These are phyloP conservation scores for Nowickia ferox DNA, from an alignment of 2,888 invertebrate genomes.

Conservation along the genomic window DNA sequence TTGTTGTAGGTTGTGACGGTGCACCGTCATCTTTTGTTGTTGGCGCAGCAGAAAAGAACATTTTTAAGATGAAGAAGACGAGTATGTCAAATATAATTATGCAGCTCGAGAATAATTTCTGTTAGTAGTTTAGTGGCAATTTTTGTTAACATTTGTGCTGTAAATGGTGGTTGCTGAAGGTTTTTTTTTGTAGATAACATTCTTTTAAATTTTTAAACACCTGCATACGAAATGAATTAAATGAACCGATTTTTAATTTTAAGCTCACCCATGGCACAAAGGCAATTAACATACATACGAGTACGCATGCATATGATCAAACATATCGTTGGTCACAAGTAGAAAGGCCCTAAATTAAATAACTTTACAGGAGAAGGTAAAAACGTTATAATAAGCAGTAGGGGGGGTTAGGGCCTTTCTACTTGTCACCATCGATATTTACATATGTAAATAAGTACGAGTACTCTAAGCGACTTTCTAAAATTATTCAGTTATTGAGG, in stretches of 20 bases:
- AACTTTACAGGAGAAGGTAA: too few species aligned
- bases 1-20: conserved; percentile 29
- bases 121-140: conserved; percentile 23
- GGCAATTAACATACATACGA: too few species aligned
- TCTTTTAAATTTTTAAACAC: neutral
- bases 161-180: neutral
- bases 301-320: too few species aligned
- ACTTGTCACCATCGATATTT: too few species aligned
- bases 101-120: conserved; percentile 21
- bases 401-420: too few species aligned
- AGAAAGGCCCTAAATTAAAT: too few species aligned
- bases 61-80: conserved; percentile 8
- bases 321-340: too few species aligned
- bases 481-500: too few species aligned
- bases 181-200: neutral
- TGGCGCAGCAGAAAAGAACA: neutral
- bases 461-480: too few species aligned
- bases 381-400: too few species aligned
- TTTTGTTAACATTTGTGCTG: neutral
- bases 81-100: conserved; percentile 37
- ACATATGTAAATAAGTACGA: too few species aligned
- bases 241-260: conserved; percentile 21
- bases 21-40: conserved; percentile 37
- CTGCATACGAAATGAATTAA: conserved; percentile 8
- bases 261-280: too few species aligned